Percentiles rank a stretch among this genome's conserved stretches.
Conservation (phyloP, 2,888 invertebrate genomes). For the Zootermopsis nevadensis region DNA sequence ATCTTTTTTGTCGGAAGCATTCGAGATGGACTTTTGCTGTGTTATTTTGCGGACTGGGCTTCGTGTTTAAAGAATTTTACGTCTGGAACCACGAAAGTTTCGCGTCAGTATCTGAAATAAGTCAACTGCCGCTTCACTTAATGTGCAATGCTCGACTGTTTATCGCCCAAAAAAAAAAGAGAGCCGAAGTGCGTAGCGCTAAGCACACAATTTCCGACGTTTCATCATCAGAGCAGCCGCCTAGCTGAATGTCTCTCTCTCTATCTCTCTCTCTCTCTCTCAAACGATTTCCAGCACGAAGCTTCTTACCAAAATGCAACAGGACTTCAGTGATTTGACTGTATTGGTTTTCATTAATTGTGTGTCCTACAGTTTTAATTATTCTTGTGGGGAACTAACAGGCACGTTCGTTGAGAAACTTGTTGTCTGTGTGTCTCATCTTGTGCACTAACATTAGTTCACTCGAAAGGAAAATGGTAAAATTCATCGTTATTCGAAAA, state of each 20-base stretch:
- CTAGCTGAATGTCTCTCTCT: neutral
- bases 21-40: too few species aligned
- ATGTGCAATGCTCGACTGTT: too few species aligned
- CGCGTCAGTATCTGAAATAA: too few species aligned
- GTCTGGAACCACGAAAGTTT: too few species aligned
- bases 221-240: neutral
- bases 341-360: slow-evolving; percentile 25
- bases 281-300: slow-evolving; percentile 30
- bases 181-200: too few species aligned
- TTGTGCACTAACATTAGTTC: slow-evolving; percentile 3
- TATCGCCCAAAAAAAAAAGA: too few species aligned
- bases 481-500: slow-evolving; percentile 28
- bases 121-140: too few species aligned
- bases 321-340: neutral
- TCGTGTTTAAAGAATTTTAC: too few species aligned
- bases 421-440: neutral
- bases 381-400: neutral
- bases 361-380: slow-evolving; percentile 22
- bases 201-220: too few species aligned
- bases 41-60: too few species aligned
- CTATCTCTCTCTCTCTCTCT: neutral
- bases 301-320: neutral
- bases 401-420: neutral
- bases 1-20: too few species aligned
- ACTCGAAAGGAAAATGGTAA: neutral